Base-by-base conservation (phyloP, 2,113 vertebrate genomes). In the Lipotes vexillifer region DNA sequence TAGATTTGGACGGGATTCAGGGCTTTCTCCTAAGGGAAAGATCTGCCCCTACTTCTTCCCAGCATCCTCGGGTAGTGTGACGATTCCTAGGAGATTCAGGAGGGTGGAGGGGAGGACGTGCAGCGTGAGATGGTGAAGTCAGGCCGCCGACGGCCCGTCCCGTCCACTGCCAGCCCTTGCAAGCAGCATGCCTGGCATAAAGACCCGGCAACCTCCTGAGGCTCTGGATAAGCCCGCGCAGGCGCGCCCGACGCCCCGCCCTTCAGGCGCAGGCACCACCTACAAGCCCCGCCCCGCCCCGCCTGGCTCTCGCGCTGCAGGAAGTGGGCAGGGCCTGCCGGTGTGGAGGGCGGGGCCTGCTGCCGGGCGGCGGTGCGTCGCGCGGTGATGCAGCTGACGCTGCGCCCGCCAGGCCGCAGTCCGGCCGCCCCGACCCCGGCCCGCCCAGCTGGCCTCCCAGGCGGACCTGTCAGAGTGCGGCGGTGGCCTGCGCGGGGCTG, bases 331-430 rank as follows among this genome's bases (percentile, higher is more conserved):
- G 12, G 8, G 81, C 11, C 21, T 11, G 21, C 66, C 9, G n/a
- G 2, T 18, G 17, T 29, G 8, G n/a, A 10, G 83, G 87, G 87
- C 77, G 93, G 63, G 91, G 65, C 71, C 57, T 46, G 10, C 27
- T 23, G 75, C 80, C 20, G 52, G 38, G 61, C 61, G 7, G 41
- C 59, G 13, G 74, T 49, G 86, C 96, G 91, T 68, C 66, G 89
- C 23, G 2, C 49, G 77, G 33, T 49, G 82, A 96, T 93, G 96
- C 33, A 38, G 0, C 14, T 49, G 96, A 97, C 97, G 97, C 80
- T 69, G 93, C 85, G 80, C 81, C 86, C 17, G 84, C 75, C 36
- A 2, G 69, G 85, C 82, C 4, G 0, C 25, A 8, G 61, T 6
- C 10, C 3, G 4, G 41, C 55, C 10, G 7, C 66, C 0, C 95